These are phyloP conservation scores for Odontesthes bonariensis DNA, from an alignment of 2,113 vertebrate species.

Conservation along the genomic window DNA sequence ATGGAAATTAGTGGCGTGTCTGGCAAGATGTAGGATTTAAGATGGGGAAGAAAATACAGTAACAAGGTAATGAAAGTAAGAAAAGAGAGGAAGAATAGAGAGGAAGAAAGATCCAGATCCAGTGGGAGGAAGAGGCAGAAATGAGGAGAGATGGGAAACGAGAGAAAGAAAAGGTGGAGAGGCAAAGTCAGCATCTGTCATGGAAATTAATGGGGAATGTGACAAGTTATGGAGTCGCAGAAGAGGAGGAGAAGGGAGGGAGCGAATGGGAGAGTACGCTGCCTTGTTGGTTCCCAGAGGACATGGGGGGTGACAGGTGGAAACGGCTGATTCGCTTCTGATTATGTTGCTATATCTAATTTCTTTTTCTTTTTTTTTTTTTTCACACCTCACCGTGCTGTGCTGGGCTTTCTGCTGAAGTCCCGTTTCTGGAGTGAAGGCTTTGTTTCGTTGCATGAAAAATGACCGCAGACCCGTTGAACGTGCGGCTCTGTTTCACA, in stretches of 20 bases:
- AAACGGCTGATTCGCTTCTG: constrained; percentile 84
- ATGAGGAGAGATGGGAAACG: not conserved
- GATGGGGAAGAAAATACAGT: constrained; percentile 33
- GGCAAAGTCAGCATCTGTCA: constrained; percentile 87
- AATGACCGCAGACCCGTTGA: too few species aligned
- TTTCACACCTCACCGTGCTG: not conserved
- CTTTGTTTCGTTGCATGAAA: too few species aligned
- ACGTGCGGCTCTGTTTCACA: not conserved
- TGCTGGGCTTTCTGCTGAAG: too few species aligned
- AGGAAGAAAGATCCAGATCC: not conserved
- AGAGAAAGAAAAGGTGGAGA: constrained; percentile 24
- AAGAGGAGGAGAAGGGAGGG: constrained; percentile 18
- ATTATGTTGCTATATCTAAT: constrained; percentile 88
- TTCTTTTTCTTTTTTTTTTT: constrained; percentile 84
- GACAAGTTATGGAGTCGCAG: constrained; percentile 62
- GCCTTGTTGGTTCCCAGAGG: constrained; percentile 63
- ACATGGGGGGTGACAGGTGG: constrained; percentile 79
- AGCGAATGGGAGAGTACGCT: constrained; percentile 20
- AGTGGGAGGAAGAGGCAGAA: constrained; percentile 1
- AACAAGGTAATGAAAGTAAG: constrained; percentile 29
- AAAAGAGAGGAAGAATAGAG: constrained; percentile 4
- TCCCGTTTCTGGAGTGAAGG: too few species aligned
- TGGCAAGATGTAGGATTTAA: constrained; percentile 5
- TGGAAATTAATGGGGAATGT: constrained; percentile 64
- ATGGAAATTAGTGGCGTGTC: constrained; percentile 66